phyloP scores from a whole-genome alignment of 2,888 invertebrate species.

The Mimachlamys varia region DNA sequence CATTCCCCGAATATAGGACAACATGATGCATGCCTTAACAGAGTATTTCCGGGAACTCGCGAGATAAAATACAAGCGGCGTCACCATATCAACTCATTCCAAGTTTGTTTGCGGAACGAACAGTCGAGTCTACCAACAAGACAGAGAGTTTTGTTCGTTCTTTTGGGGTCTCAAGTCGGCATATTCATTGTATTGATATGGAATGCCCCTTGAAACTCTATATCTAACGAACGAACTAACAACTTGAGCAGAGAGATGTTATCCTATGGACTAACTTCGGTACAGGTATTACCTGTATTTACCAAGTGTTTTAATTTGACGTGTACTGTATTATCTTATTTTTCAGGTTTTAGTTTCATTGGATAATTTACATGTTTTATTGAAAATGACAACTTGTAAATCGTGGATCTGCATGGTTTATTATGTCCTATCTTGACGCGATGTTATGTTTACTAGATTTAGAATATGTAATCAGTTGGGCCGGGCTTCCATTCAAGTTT shows the following conservation, averaged over 20 bases:
- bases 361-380: too few relatives aligned
- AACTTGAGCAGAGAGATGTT: not conserved
- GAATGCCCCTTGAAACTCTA: constrained; percentile 47
- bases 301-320: too few relatives aligned
- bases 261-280: not conserved
- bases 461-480: too few relatives aligned
- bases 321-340: too few relatives aligned
- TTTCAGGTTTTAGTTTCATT: too few relatives aligned
- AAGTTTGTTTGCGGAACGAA: constrained; percentile 1
- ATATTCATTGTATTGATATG: constrained; percentile 32
- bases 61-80: not conserved
- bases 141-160: constrained; percentile 6
- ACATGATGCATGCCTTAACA: not conserved
- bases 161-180: constrained; percentile 44
- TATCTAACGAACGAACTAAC: constrained; percentile 24
- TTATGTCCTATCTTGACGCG: too few relatives aligned
- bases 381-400: too few relatives aligned
- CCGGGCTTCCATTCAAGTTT: too few relatives aligned
- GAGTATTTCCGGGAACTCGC: constrained; percentile 10
- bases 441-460: too few relatives aligned
- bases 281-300: not conserved
- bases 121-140: not conserved
- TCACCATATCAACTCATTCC: not conserved
- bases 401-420: too few relatives aligned
- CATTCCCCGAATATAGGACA: constrained; percentile 28